These are phyloP conservation scores for Heliconius charithonia DNA, from an alignment of 2,888 invertebrate genomes.

Conservation along the genomic window DNA sequence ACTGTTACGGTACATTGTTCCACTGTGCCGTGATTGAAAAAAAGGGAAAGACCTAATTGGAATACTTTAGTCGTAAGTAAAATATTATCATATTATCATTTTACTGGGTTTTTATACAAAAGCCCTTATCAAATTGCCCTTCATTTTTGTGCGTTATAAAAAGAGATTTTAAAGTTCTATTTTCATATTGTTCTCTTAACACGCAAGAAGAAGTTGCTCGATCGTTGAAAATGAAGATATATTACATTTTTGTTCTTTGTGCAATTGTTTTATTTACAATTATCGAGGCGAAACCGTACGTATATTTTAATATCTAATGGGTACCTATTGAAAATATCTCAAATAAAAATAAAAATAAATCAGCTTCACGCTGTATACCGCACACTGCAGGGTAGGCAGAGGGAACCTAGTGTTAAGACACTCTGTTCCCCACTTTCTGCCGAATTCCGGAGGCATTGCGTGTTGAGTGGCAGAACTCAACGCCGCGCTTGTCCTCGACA, in stretches of 20 bases:
- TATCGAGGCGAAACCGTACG: neutral
- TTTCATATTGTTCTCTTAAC: neutral
- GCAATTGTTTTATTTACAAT: constrained; percentile 5
- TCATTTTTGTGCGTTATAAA: neutral
- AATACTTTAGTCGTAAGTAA: neutral
- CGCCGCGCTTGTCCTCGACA: no score
- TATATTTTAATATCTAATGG: neutral
- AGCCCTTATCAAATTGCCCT: constrained; percentile 15
- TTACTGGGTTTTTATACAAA: neutral
- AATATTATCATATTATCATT: neutral
- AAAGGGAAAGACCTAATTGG: neutral
- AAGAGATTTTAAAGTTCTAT: neutral
- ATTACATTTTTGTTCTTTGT: neutral
- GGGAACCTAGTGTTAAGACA: no score
- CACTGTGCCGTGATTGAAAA: no score
- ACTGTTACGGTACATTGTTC: no score
- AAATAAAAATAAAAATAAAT: no score
- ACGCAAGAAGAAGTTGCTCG: neutral
- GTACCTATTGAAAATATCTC: neutral
- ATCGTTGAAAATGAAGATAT: neutral
- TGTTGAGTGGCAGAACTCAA: no score
- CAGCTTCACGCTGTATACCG: no score
- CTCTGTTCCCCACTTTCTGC: no score
- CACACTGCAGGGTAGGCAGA: no score
- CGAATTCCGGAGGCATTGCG: no score